Base-by-base conservation (phyloP, 2,888 invertebrate species). In the Papilio demoleus region DNA sequence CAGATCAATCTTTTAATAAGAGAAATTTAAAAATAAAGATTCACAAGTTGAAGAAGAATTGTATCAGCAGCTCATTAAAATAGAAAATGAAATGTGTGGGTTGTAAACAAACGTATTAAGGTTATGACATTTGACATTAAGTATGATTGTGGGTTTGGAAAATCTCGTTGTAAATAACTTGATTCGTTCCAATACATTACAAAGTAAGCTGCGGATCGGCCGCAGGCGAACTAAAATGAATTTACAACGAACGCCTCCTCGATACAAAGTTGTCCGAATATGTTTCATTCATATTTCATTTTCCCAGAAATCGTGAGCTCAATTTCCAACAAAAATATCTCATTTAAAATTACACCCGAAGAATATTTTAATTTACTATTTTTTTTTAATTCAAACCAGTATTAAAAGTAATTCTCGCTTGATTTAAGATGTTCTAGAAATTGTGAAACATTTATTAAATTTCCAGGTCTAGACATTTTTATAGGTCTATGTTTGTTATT, bases 221-320 rank as follows among this genome's bases (percentile, higher is more conserved):
- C 53, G 67, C 50, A 24, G 36, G 60, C 66, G n/a, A 36, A 22
- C 59, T 47, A 27, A 67, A 61, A 67, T 67, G 50, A 67, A 67
- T 67, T 61, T 67, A 61, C 61, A 53, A 66, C 58, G 31, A 31
- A 19, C 58, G 45, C 8, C 17, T 14, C 24, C 17, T 53, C 42
- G 31, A 65, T 56, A 56, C 60, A 38, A 67, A 61, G 50, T 67
- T 50, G 50, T 27, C 60, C 36, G 22, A 66, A 66, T 60, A 60
- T 38, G 60, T 60, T 45, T 59, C 45, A 24, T 64, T 36, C 17
- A 38, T 66, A 60, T 60, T 47, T 66, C 66, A 59, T 66, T 64
- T 36, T 47, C 47, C 22, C 22, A 5, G 22, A 47, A 47, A 47
- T 47, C 27, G 64, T 22, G 19, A 24, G 12, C 53, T 24, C 64